Evolutionary conservation across 2,797 vertebrate species (phyloP).

Genomic region (Threskiornis aethiopicus): DNA sequence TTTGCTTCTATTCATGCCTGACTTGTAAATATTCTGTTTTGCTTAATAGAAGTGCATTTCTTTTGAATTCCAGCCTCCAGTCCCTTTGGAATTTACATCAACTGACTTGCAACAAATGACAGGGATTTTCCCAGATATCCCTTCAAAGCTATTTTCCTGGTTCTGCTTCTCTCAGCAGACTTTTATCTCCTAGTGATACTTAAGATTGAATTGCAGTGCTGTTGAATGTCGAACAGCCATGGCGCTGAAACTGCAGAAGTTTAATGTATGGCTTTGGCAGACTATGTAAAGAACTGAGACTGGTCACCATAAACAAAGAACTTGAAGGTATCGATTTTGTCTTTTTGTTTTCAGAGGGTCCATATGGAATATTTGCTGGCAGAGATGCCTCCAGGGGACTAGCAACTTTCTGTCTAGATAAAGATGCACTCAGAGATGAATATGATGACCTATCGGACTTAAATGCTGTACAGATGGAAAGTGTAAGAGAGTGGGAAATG

Average conservation of each 20-base stretch:
- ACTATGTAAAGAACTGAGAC: not conserved
- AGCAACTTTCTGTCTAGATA: constrained; percentile 97
- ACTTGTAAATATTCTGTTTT: not conserved
- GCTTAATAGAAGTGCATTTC: constrained; percentile 5
- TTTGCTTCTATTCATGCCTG: not conserved
- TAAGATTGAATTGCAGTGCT: not conserved
- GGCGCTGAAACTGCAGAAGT: not conserved
- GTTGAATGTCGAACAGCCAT: not conserved
- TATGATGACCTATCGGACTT: constrained; percentile 98
- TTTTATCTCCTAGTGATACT: not conserved
- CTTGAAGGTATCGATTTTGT: constrained; percentile 45
- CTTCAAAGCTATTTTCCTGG: not conserved
- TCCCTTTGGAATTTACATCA: constrained; percentile 25
- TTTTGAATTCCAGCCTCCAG: constrained; percentile 43
- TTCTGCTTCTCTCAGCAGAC: constrained; percentile 28
- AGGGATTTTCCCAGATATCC: constrained; percentile 6
- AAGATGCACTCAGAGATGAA: constrained; percentile 92
- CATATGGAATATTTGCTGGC: constrained; percentile 97
- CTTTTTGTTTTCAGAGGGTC: constrained; percentile 84
- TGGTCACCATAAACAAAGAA: not conserved
- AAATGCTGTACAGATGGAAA: constrained; percentile 98
- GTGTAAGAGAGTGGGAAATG: constrained; percentile 99
- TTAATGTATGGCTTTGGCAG: not conserved
- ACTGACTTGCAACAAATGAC: not conserved
- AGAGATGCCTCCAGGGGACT: constrained; percentile 96